Evolutionary conservation across 1,140 invertebrate genomes (phyloP).

Genomic region (Drosophila auraria): DNA sequence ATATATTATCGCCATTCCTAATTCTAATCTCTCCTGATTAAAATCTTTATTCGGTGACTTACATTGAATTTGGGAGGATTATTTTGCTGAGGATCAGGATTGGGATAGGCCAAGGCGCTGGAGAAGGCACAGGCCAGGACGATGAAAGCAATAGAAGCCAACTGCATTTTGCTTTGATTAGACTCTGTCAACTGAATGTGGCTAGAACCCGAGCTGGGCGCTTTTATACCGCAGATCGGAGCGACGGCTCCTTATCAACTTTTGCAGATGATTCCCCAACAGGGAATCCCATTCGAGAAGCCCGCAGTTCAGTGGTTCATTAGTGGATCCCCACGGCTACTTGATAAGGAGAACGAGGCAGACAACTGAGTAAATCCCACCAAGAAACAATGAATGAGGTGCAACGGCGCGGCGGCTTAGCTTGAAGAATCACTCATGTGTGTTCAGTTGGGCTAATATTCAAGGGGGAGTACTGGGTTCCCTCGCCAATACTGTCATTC

Average conservation of each 20-base stretch:
- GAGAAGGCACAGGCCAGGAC: slow-evolving; percentile 27
- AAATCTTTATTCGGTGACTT: background rate
- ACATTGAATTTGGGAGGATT: slow-evolving; percentile 27
- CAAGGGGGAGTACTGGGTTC: background rate
- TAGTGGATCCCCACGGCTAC: slow-evolving; percentile 54
- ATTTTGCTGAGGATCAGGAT: slow-evolving; percentile 28
- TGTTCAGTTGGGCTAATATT: slow-evolving; percentile 14
- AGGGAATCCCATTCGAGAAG: slow-evolving; percentile 44
- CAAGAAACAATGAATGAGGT: slow-evolving; percentile 23
- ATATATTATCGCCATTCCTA: background rate
- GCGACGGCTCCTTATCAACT: slow-evolving; percentile 28
- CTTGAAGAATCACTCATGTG: slow-evolving; percentile 16
- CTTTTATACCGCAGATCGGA: slow-evolving; percentile 24
- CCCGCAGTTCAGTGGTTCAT: slow-evolving; percentile 34
- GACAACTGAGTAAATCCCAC: slow-evolving; percentile 20
- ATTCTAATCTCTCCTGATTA: too few relatives aligned
- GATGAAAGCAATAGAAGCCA: slow-evolving; percentile 24
- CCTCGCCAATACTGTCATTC: background rate
- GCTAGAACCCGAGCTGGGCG: background rate
- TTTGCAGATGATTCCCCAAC: slow-evolving; percentile 38
- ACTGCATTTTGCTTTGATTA: slow-evolving; percentile 47
- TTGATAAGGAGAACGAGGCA: slow-evolving; percentile 50
- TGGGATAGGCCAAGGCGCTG: slow-evolving; percentile 35
- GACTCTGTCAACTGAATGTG: slow-evolving; percentile 28
- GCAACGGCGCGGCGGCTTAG: background rate